phyloP scores from a whole-genome alignment of 2,797 vertebrate genomes.

The Protonibea diacanthus region DNA sequence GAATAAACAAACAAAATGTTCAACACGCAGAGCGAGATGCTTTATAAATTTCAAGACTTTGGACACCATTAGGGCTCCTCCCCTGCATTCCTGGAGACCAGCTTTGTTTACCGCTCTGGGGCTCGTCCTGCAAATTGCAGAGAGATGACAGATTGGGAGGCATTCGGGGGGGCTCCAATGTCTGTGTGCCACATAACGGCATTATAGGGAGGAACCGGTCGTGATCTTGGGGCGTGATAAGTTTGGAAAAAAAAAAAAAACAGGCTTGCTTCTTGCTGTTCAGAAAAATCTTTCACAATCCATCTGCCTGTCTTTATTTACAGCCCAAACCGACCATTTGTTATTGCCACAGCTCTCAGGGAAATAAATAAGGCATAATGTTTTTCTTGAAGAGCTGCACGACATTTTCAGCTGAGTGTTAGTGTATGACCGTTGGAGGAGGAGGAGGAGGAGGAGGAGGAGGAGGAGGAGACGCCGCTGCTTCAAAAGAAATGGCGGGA shows the following conservation, averaged over 20 bases:
- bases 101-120: slow-evolving; percentile 63
- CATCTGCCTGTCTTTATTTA: background rate
- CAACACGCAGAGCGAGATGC: background rate
- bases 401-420: background rate
- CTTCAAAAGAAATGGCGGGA: background rate
- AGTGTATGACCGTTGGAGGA: background rate
- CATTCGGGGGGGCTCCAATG: background rate
- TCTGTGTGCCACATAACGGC: slow-evolving; percentile 15
- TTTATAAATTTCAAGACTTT: slow-evolving; percentile 29
- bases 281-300: too few species aligned
- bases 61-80: slow-evolving; percentile 42
- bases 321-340: background rate
- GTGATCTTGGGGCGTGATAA: background rate
- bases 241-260: background rate
- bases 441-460: too few species aligned
- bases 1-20: background rate
- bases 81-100: slow-evolving; percentile 64
- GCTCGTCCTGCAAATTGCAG: slow-evolving; percentile 57
- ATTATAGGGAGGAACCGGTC: background rate
- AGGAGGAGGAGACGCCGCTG: background rate
- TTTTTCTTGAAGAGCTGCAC: background rate
- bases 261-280: too few species aligned
- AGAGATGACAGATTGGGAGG: slow-evolving; percentile 62
- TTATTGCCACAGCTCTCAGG: background rate
- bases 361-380: background rate